Base-by-base conservation (phyloP, 2,888 invertebrate genomes). In the Stenichneumon culpator region DNA sequence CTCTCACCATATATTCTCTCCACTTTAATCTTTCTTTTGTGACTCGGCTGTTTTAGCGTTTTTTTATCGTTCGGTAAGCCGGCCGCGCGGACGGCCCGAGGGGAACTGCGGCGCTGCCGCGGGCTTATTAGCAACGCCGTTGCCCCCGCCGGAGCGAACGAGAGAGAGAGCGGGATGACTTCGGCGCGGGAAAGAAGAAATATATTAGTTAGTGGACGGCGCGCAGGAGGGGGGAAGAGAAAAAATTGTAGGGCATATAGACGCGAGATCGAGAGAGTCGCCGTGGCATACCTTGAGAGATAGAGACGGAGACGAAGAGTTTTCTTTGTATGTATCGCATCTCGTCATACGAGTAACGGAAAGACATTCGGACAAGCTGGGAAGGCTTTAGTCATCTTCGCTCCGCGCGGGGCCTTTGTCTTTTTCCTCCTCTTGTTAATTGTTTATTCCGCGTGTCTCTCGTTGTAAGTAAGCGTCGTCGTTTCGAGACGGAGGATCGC, bases 1-100 rank as follows among this genome's bases (percentile, higher is more conserved):
- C 75, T 73, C 82, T 65, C 19, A 82, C 82, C 87, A 88, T 91
- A 90, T 90, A 91, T 91, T 90, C 89, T 90, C 89, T 90, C 89
- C 87, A 86, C 87, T 90, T 92, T 91, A 91, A 89, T 92, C 91
- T 90, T 93, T 92, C 93, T 93, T 93, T 93, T 93, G 91, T 93
- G 92, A 93, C 92, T 93, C 90, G 91, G 88, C 93, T 91, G 92
- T 93, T 93, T 93, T 90, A 93, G 87, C 90, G 91, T 91, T 92
- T 92, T 73, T 92, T 93, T 93, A 89, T 91, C 91, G 90, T 89
- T 84, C 89, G 90, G 90, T 90, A 88, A 90, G 89, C 84, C 87
- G 87, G 75, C 69, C 79, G 47, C 68, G 5, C 32, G 54, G 72
- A 74, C 28, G 80, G 80, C 77, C 74, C 60, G 63, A 60, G 79